Conservation (phyloP, 2,888 invertebrate genomes). For the Archaeoteleia sp. region DNA sequence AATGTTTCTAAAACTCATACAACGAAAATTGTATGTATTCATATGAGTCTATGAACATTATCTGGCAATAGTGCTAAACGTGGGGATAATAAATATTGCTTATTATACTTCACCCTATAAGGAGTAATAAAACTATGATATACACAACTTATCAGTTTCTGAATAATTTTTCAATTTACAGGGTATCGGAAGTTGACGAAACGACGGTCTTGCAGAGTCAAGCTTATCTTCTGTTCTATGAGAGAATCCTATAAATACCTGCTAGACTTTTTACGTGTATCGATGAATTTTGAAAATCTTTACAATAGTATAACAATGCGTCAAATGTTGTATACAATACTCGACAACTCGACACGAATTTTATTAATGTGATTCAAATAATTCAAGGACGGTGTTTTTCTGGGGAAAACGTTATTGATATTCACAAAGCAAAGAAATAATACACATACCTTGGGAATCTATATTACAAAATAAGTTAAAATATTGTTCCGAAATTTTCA, state of each 20-base stretch:
- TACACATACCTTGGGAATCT: not conserved
- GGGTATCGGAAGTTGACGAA: conserved; percentile 87
- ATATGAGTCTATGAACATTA: too few species aligned
- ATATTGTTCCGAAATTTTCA: not conserved
- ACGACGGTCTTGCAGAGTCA: conserved; percentile 88
- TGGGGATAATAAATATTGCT: conserved; percentile 1
- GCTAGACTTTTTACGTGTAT: conserved; percentile 13
- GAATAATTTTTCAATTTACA: too few species aligned
- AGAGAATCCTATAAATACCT: conserved; percentile 85
- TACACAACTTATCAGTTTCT: too few species aligned
- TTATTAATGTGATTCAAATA: conserved; percentile 27
- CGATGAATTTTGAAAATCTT: conserved; percentile 34
- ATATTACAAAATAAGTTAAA: not conserved
- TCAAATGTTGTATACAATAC: conserved; percentile 27
- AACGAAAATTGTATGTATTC: too few species aligned
- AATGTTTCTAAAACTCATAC: conserved; percentile 2
- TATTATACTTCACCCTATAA: too few species aligned
- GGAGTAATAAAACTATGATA: too few species aligned
- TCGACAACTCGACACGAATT: conserved; percentile 24
- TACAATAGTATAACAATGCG: conserved; percentile 19
- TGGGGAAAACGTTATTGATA: conserved; percentile 7
- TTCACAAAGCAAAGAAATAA: not conserved
- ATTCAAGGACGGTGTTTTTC: conserved; percentile 15
- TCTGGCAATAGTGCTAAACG: not conserved
- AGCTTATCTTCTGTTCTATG: conserved; percentile 97